Evolutionary conservation across 2,797 vertebrate species (phyloP).

Genomic region (Syndactyla subalaris): DNA sequence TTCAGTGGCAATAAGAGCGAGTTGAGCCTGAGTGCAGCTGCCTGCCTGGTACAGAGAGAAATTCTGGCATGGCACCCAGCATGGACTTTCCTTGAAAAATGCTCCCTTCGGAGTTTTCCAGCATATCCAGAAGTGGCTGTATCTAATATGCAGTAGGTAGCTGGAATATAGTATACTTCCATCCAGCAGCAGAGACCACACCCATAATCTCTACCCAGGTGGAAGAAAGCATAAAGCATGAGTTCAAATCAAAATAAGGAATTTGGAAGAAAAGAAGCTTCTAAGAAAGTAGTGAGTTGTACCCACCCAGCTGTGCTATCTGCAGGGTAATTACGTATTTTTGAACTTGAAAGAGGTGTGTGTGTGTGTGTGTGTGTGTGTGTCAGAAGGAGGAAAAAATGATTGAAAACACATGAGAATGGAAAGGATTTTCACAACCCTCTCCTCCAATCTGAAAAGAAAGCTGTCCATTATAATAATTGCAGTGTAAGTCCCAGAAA

Average conservation of each 20-base stretch:
- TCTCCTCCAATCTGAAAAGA: background rate
- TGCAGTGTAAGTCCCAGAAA: slow-evolving; percentile 6
- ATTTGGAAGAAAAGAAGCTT: slow-evolving; percentile 14
- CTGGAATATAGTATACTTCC: background rate
- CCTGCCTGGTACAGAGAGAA: background rate
- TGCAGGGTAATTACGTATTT: background rate
- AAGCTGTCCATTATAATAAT: slow-evolving; percentile 19
- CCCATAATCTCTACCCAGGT: background rate
- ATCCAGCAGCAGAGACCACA: background rate
- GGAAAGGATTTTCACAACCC: background rate
- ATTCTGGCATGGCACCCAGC: background rate
- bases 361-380: background rate
- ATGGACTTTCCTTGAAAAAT: background rate
- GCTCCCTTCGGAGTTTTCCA: background rate
- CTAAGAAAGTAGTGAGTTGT: background rate
- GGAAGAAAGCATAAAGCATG: background rate
- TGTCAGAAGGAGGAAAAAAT: background rate
- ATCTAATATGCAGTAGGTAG: background rate
- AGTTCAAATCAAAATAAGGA: background rate
- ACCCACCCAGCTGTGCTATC: slow-evolving; percentile 18
- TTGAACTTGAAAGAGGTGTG: background rate
- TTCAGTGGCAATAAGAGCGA: background rate
- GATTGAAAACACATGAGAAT: background rate
- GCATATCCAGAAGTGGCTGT: background rate
- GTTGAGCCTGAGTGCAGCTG: background rate